phyloP scores from a whole-genome alignment of 1,140 invertebrate genomes.

The Heliconius congener region DNA sequence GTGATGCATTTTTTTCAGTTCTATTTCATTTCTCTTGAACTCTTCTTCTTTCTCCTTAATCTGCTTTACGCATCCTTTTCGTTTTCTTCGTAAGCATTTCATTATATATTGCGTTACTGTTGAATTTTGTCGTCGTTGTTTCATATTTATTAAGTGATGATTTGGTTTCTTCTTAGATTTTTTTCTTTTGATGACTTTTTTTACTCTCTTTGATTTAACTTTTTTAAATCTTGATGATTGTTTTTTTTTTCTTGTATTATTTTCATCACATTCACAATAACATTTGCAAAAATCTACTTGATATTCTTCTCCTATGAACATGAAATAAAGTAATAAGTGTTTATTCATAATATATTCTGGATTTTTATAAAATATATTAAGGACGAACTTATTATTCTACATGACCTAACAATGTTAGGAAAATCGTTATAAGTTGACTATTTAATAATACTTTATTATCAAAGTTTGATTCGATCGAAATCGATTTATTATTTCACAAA shows the following conservation, averaged over 20 bases:
- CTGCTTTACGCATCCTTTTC: constrained; percentile 24
- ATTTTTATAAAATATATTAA: too few species aligned
- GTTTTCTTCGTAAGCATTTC: constrained; percentile 28
- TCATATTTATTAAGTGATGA: neutral
- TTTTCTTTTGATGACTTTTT: neutral
- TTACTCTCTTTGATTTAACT: neutral
- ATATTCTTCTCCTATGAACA: neutral
- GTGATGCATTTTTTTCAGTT: constrained; percentile 32
- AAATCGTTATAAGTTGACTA: too few species aligned
- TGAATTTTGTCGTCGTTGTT: neutral
- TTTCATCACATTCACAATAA: neutral
- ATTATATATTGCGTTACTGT: constrained; percentile 18
- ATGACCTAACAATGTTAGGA: too few species aligned
- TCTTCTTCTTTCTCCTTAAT: constrained; percentile 33
- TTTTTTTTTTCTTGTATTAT: neutral
- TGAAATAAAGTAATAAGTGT: neutral
- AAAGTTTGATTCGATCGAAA: too few species aligned
- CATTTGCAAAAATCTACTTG: neutral
- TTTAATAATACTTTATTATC: too few species aligned
- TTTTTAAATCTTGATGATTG: neutral
- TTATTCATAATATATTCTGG: too few species aligned
- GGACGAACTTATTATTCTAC: too few species aligned
- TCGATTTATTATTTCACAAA: too few species aligned
- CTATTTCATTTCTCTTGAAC: constrained; percentile 30
- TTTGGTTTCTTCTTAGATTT: constrained; percentile 10